Evolutionary conservation across 2,797 vertebrate species (phyloP).

Genomic region (Meriones psammophilus): DNA sequence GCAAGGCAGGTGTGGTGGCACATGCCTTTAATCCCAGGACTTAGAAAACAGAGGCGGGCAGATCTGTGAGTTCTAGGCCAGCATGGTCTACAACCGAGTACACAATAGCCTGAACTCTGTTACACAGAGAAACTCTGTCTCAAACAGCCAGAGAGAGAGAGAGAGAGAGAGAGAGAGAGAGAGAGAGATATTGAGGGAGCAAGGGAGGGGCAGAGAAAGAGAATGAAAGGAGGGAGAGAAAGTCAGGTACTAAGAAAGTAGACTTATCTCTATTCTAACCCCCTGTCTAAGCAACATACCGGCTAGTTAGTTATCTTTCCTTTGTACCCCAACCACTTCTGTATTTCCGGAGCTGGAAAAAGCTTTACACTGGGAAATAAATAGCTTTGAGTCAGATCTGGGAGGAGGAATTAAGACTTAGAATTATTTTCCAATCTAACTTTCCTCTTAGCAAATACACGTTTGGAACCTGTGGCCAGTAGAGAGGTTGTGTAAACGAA

Average conservation of each 20-base stretch:
- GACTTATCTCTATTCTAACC: background rate
- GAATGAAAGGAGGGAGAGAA: too few relatives aligned
- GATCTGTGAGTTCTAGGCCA: too few relatives aligned
- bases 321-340: background rate
- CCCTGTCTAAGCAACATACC: background rate
- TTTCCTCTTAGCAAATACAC: conserved; percentile 18
- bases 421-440: conserved; percentile 24
- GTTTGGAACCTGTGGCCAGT: background rate
- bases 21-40: too few relatives aligned
- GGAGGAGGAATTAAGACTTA: background rate
- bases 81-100: too few relatives aligned
- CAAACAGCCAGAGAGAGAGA: too few relatives aligned
- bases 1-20: too few relatives aligned
- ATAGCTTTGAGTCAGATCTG: conserved; percentile 25
- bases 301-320: background rate
- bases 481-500: conserved; percentile 47
- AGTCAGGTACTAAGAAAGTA: conserved; percentile 1
- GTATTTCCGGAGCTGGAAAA: background rate
- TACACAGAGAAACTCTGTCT: too few relatives aligned
- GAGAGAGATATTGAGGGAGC: too few relatives aligned
- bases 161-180: too few relatives aligned
- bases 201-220: too few relatives aligned
- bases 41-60: too few relatives aligned
- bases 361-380: background rate
- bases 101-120: too few relatives aligned